Evolutionary conservation across 2,113 vertebrate genomes (phyloP).

Genomic region (Capricornis sumatraensis): DNA sequence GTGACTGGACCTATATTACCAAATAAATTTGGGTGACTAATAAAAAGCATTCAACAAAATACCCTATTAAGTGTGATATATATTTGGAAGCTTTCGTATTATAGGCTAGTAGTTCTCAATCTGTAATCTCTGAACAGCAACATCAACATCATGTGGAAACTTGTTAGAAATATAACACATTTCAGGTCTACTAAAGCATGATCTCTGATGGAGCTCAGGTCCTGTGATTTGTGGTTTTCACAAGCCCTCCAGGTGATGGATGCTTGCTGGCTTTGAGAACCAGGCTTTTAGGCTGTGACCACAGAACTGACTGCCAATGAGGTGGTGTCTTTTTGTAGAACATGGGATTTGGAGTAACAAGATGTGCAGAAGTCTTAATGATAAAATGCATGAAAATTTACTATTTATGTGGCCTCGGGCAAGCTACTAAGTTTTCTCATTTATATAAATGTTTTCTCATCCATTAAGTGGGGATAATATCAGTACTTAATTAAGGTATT

Average conservation of each 20-base stretch:
- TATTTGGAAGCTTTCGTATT: not conserved
- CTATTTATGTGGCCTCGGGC: not conserved
- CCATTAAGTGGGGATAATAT: not conserved
- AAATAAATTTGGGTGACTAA: not conserved
- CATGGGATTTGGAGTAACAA: not conserved
- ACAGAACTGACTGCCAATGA: not conserved
- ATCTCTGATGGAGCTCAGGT: not conserved
- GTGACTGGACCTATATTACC: not conserved
- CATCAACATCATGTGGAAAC: not conserved
- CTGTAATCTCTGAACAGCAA: not conserved
- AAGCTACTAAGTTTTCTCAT: not conserved
- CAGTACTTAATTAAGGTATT: not conserved
- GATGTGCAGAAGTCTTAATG: not conserved
- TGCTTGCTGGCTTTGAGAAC: not conserved
- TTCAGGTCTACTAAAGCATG: not conserved
- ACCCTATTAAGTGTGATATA: not conserved
- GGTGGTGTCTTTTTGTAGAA: not conserved
- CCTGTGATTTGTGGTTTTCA: not conserved
- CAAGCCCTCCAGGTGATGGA: not conserved
- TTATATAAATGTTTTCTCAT: not conserved
- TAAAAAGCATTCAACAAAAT: not conserved
- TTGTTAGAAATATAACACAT: not conserved
- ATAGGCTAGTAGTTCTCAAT: not conserved
- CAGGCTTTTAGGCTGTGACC: not conserved
- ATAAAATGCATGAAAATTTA: not conserved